These are phyloP conservation scores for Suricata suricatta DNA, from an alignment of 2,113 vertebrate genomes.

Conservation along the genomic window DNA sequence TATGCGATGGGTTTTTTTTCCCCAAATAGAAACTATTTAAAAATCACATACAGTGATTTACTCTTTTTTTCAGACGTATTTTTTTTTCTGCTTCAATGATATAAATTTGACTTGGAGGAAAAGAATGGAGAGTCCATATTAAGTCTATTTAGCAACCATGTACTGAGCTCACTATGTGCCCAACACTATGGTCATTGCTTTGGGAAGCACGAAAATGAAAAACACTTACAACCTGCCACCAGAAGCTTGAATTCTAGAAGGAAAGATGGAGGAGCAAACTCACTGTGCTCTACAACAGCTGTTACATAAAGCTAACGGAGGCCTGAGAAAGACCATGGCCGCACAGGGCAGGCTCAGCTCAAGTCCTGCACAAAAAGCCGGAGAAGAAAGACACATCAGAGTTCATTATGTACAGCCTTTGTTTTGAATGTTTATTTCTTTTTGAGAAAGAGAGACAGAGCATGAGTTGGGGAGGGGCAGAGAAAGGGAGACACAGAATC, in stretches of 20 bases:
- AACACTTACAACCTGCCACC: background rate
- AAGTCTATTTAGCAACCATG: background rate
- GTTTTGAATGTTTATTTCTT: too few relatives aligned
- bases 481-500: too few relatives aligned
- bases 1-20: background rate
- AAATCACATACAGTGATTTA: background rate
- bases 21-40: background rate
- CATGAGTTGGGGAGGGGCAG: too few relatives aligned
- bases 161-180: fast-evolving
- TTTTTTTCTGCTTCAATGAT: background rate
- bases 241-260: background rate
- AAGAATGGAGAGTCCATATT: background rate
- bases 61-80: background rate
- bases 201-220: background rate
- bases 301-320: background rate
- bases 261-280: background rate
- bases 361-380: background rate
- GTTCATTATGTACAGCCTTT: background rate
- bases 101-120: background rate
- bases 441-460: too few relatives aligned
- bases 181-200: background rate
- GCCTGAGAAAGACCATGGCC: background rate
- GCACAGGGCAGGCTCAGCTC: background rate
- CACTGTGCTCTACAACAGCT: background rate
- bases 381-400: background rate